Evolutionary conservation across 2,888 invertebrate species (phyloP).

Genomic region (Tetragonisca angustula): DNA sequence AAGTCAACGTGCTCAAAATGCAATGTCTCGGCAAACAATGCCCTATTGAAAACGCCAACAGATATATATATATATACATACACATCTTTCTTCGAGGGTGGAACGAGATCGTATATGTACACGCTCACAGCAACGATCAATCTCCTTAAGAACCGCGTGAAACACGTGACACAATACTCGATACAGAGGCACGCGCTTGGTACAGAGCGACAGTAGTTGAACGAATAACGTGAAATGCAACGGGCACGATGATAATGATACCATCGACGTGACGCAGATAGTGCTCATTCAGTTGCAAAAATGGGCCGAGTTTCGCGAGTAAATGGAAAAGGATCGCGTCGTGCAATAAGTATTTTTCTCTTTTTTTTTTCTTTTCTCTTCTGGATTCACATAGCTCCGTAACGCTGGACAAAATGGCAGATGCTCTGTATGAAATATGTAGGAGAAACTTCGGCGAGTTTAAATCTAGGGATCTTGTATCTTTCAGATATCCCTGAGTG

Average conservation of each 20-base stretch:
- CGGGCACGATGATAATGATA: slow-evolving; percentile 29
- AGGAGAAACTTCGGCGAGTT: too few relatives aligned
- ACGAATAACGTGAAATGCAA: slow-evolving; percentile 17
- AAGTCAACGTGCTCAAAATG: neutral
- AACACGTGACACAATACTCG: slow-evolving; percentile 14
- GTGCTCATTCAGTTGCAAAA: slow-evolving; percentile 27
- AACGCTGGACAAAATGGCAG: too few relatives aligned
- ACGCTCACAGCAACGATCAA: slow-evolving; percentile 13
- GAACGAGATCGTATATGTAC: neutral
- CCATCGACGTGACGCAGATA: slow-evolving; percentile 28
- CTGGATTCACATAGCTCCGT: neutral
- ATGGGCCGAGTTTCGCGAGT: neutral
- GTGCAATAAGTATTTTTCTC: slow-evolving; percentile 12
- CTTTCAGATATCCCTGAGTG: too few relatives aligned
- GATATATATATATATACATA: too few relatives aligned
- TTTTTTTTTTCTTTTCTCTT: neutral
- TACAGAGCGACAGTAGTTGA: neutral
- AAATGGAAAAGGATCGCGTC: neutral
- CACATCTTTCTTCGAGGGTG: neutral
- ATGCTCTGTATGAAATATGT: too few relatives aligned
- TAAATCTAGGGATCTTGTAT: too few relatives aligned
- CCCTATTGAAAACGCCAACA: slow-evolving; percentile 5
- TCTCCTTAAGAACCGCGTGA: slow-evolving; percentile 19
- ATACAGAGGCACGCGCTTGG: neutral
- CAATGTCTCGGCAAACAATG: slow-evolving; percentile 12